These are phyloP conservation scores for Psammodynastes pulverulentus DNA, from an alignment of 2,113 vertebrate genomes.

Conservation along the genomic window DNA sequence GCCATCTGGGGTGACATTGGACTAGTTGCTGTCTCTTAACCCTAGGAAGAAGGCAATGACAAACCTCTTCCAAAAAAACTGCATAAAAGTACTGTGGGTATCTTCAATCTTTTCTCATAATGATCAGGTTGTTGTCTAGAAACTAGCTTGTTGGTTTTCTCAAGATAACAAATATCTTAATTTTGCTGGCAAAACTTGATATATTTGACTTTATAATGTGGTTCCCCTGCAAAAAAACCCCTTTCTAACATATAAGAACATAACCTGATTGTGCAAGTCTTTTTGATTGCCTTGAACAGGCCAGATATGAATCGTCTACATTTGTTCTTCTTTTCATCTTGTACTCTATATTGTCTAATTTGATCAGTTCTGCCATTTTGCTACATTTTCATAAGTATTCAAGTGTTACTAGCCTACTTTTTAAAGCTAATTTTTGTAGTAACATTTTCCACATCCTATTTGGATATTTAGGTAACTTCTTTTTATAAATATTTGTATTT, in stretches of 20 bases:
- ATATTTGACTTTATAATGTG: not conserved
- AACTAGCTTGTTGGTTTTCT: not conserved
- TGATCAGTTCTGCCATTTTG: not conserved
- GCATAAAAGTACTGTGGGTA: not conserved
- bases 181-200: not conserved
- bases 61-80: not conserved
- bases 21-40: not conserved
- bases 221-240: not conserved
- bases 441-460: not conserved
- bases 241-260: not conserved
- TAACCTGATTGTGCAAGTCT: not conserved
- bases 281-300: not conserved
- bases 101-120: not conserved
- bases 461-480: not conserved
- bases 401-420: not conserved
- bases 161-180: not conserved
- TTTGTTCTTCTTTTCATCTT: not conserved
- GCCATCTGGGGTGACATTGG: not conserved
- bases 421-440: not conserved
- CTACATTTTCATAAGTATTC: not conserved
- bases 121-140: not conserved
- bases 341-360: not conserved
- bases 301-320: not conserved
- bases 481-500: not conserved
- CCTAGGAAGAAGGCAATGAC: not conserved